Base-by-base conservation (phyloP, 2,888 invertebrate genomes). In the Cordilura impudica region DNA sequence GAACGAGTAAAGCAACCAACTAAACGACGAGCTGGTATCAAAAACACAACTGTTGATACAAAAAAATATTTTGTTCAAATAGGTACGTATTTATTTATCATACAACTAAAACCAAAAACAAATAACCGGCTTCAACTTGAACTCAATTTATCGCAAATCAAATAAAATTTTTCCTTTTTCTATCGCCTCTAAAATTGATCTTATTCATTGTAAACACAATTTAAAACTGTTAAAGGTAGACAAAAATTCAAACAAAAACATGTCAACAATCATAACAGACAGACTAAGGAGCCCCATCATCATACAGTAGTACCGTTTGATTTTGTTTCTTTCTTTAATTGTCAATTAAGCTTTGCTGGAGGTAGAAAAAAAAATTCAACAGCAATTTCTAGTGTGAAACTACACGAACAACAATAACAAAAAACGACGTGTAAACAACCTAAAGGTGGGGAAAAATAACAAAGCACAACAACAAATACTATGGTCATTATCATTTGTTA, bases 331-430 rank as follows among this genome's bases (percentile, higher is more conserved):
- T 74, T 26, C 29, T 63, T 43, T 66, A 70, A 70, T 73, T 73
- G 73, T 54, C 78, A 78, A 66, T 74, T 78, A 78, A 78, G 70
- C 74, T 74, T 74, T 78, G 78, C 66, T 78, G 78, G 74, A 74
- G 78, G 74, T 66, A 78, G 53, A 74, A 65, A 67, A 23, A 4
- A 60, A 39, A 60, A 60, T 12, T 4, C 45, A 61, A 47, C 21
- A 51, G 60, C 43, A 21, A 23, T 39, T 35, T 49, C n/a, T 54
- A 65, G 65, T 66, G 65, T 71, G 65, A 63, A 58, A 76, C 14
- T 45, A 60, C 26, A 63, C 35, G 49, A 69, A 54, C 10, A 65
- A 45, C 2, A 56, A 21, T n/a, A 51, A 18, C 21, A 66, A 39
- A 69, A 45, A 35, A 51, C 26, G 39, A 66, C 60, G 47, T 65